Base-by-base conservation (phyloP, 2,888 invertebrate genomes). In the Aporophyla nigra region DNA sequence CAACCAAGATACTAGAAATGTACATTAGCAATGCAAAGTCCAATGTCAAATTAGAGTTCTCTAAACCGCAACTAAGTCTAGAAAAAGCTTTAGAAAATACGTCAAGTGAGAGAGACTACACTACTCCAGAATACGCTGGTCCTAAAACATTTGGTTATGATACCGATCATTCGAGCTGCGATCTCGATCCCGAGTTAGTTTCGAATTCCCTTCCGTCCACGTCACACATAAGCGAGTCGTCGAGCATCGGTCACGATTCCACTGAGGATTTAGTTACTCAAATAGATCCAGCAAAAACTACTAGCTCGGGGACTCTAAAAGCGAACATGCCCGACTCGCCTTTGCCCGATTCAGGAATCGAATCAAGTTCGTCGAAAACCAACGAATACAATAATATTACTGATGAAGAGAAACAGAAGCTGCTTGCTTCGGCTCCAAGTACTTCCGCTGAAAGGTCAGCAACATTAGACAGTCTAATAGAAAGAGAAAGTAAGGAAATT, bases 351-450 rank as follows among this genome's bases (percentile, higher is more conserved):
- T 96, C 96, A 1, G 97, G 96, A 2, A 91, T 95, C 2, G 97
- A 96, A 69, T 95, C 95, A 0, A 92, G 90, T 82, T 93, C 95
- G 2, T 94, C 96, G 0, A 96, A 96, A 90, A 92, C 93, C 10
- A 88, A 95, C 0, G 97, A 97, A 89, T 94, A 97, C 76, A 96
- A 97, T 71, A 99, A 99, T 93, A 98, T 99, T 33, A 99, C 99
- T 0, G 99, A 99, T 91, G 99, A 99, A 93, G 99, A 99, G 91
- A 99, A 99, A 91, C 98, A 98, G 89, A 97, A 98, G 78, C 79
- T 97, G n/a, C 90, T 95, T 10, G 90, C 92, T 54, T 93, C 90
- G 1, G 84, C 90, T 21, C 87, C 94, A 0, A 89, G 86, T 69
- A 87, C 91, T n/a, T 87, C 91, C 3, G 86, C 88, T 24, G 93